Conservation (phyloP, 2,113 vertebrate genomes). For the Embiotoca jacksoni region DNA sequence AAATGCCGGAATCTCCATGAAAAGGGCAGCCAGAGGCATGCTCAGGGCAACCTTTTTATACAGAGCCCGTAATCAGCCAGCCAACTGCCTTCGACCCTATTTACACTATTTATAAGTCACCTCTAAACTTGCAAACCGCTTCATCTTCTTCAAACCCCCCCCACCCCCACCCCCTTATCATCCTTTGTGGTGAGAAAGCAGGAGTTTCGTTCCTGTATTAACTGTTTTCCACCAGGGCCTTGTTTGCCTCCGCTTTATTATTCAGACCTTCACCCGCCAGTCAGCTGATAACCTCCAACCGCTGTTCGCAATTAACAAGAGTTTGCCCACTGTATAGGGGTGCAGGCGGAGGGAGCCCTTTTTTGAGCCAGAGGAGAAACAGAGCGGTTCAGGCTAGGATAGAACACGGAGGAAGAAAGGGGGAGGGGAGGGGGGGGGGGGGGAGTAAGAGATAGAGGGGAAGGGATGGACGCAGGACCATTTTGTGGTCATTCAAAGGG, state of each 20-base stretch:
- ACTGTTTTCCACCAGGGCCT: conserved; percentile 70
- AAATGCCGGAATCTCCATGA: conserved; percentile 62
- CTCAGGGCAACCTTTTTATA: conserved; percentile 54
- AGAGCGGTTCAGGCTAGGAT: conserved; percentile 31
- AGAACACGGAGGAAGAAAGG: conserved; percentile 38
- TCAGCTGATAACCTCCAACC: conserved; percentile 80
- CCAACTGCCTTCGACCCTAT: conserved; percentile 21
- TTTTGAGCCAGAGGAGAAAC: conserved; percentile 40
- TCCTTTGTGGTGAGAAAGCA: conserved; percentile 42
- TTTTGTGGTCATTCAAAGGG: conserved; percentile 59
- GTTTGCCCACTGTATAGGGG: conserved; percentile 58
- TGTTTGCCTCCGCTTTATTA: conserved; percentile 66
- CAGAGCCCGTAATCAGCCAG: conserved; percentile 51
- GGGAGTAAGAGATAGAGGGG: conserved; percentile 26
- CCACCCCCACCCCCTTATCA: conserved; percentile 6
- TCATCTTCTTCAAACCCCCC: conserved; percentile 39
- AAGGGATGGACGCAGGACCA: conserved; percentile 17
- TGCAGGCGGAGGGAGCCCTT: conserved; percentile 52
- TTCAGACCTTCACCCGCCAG: conserved; percentile 66
- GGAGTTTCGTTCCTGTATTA: conserved; percentile 55
- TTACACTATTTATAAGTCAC: conserved; percentile 63
- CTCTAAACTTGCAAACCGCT: conserved; percentile 48
- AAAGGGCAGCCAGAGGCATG: conserved; percentile 68
- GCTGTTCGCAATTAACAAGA: conserved; percentile 77
- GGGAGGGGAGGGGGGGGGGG: conserved; percentile 37